Base-by-base conservation (phyloP, 2,888 invertebrate genomes). In the Brachycybe producta region DNA sequence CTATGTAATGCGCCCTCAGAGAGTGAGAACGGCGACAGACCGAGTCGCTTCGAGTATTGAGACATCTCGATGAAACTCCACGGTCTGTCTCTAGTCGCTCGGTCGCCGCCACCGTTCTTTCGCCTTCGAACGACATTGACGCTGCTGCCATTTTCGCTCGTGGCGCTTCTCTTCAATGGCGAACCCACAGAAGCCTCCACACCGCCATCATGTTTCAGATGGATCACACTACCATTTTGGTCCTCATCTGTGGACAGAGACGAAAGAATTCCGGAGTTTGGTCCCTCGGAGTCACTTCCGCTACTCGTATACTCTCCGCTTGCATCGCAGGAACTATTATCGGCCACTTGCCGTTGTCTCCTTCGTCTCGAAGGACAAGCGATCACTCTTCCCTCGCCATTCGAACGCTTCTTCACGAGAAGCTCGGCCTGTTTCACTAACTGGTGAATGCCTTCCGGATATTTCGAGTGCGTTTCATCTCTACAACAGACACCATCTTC, bases 21-120 rank as follows among this genome's bases (percentile, higher is more conserved):
- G 57, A 84, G 86, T 3, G 87, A 88, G 69, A 85, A 82, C 58
- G 79, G 77, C 51, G 73, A 67, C 55, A 69, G 57, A 44, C 64
- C 64, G 19, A 60, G 54, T 4, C 66, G 62, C 0, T 69, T 67
- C 64, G 36, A 62, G 54, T 82, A 69, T 64, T 84, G 84, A 13
- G 84, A 82, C 32, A 87, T 73, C 60, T 85, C 87, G 5, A 88
- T 85, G 5, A 88, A 86, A 53, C 88, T 87, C 84, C 87, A 87
- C 1, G 88, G 88, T 40, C 88, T 75, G 40, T 59, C 59, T 19
- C 57, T 49, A 24, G 46, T 54, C 3, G 49, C 38, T 32, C 56
- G 42, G 36, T 56, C 56, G 34, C 57, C 57, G 38, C 54, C n/a
- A 57, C 21, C 60, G 56, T 36, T 36, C n/a, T n/a, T 36, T 36